These are phyloP conservation scores for Colletes latitarsis DNA, from an alignment of 1,140 invertebrate genomes.

Conservation along the genomic window DNA sequence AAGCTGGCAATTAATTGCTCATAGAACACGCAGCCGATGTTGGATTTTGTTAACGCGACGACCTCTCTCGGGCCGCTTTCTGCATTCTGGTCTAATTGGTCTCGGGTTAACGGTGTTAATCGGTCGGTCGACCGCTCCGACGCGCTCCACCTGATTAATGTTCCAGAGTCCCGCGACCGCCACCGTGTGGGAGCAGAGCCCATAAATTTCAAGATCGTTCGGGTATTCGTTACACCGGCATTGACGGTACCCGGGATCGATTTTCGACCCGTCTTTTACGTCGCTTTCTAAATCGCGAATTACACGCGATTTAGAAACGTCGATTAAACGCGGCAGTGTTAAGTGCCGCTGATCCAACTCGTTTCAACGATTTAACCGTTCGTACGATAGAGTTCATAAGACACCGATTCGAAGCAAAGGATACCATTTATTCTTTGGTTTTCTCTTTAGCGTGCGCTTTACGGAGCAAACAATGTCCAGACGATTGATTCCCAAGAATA, in stretches of 20 bases:
- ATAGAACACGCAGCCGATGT: constrained; percentile 9
- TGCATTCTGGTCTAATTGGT: constrained; percentile 59
- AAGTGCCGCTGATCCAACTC: no score
- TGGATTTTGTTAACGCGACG: constrained; percentile 34
- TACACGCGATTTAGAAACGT: background rate
- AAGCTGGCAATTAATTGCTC: constrained; percentile 28
- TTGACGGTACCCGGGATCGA: background rate
- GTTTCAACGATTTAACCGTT: no score
- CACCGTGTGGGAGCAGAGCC: no score
- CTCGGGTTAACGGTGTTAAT: constrained; percentile 59
- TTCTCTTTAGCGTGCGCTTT: no score
- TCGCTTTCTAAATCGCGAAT: background rate
- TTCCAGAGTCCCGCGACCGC: constrained; percentile 8
- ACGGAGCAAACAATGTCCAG: no score
- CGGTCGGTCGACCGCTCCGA: constrained; percentile 26
- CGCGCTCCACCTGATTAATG: constrained; percentile 59
- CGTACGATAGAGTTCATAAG: no score
- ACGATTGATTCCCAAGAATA: no score
- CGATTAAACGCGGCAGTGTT: background rate
- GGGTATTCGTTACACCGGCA: background rate
- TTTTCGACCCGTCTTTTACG: background rate
- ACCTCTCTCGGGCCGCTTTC: constrained; percentile 28
- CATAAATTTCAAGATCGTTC: background rate
- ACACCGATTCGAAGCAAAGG: no score
- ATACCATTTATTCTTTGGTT: no score